phyloP scores from a whole-genome alignment of 2,797 vertebrate species.

The Tokudaia muenninki region DNA sequence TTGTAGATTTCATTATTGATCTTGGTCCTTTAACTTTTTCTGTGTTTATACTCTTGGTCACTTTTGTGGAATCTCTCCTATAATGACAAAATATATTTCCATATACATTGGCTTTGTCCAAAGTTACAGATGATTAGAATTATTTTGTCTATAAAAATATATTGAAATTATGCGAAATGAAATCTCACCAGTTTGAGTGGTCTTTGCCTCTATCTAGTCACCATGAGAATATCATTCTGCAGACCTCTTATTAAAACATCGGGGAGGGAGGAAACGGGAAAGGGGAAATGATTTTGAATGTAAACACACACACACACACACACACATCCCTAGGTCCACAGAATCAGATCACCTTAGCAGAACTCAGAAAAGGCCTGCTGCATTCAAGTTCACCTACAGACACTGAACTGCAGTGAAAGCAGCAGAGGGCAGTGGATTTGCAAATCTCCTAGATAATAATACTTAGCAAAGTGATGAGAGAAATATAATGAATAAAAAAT shows the following conservation, averaged over 20 bases:
- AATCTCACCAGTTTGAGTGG: not conserved
- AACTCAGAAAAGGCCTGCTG: not conserved
- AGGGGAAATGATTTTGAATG: too few relatives aligned
- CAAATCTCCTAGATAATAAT: not conserved
- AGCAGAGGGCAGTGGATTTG: not conserved
- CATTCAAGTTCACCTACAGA: not conserved
- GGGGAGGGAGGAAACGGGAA: too few relatives aligned
- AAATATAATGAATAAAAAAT: constrained; percentile 10
- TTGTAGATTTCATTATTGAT: not conserved
- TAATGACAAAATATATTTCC: not conserved
- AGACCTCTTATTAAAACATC: not conserved
- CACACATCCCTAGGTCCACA: too few relatives aligned
- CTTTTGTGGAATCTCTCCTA: not conserved
- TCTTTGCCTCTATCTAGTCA: not conserved
- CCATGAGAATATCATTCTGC: not conserved
- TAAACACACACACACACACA: too few relatives aligned
- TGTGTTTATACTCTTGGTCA: not conserved
- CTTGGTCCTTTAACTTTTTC: not conserved
- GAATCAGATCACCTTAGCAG: not conserved
- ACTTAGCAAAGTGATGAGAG: not conserved
- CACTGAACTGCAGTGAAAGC: not conserved
- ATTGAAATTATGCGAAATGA: not conserved
- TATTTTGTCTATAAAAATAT: not conserved
- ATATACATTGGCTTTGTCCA: not conserved
- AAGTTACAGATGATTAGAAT: not conserved